Base-by-base conservation (phyloP, 2,888 invertebrate species). In the Laspeyria flexula region DNA sequence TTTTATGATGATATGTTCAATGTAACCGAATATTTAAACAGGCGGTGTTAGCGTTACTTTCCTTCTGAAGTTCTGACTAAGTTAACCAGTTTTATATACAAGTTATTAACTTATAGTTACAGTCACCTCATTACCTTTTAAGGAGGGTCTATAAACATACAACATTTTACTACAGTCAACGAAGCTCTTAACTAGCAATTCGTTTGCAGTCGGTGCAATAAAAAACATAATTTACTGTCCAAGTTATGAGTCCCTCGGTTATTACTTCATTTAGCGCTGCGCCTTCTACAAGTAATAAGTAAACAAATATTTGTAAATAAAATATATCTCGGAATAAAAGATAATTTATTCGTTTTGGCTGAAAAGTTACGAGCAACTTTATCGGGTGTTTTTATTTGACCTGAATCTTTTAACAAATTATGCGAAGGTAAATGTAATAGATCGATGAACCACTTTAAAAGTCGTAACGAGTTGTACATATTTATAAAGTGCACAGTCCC, bases 401-500 rank as follows among this genome's bases (percentile, higher is more conserved):
- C 31, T 15, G 16, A 57, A 42, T 44, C 34, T 37, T 16, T 16
- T 34, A 18, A 16, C 0, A 13, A 18, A 30, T 15, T 13, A 21
- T 15, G 2, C 31, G 23, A 31, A 5, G 31, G 34, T 51, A n/a
- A 30, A 34, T 52, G 6, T 46, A 44, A 18, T 15, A 38, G 13
- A 42, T 13, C 27, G 27, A 49, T 15, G 31, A 3, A 9, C 21
- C 15, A 40, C 31, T 46, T 37, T 31, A 4, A 46, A 54, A 39
- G 30, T 45, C 15, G 39, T 39, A 55, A 47, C 16, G n/a, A 51
- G 38, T 43, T 52, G 13, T 48, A 63, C 25, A 53, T 59, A 52
- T 60, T 53, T 47, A 55, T 39, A 46, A 55, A 46, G 47, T 46
- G 44, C 21, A 25, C 51, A 39, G 29, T 45, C 64, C 64, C 53